Evolutionary conservation across 2,888 invertebrate genomes (phyloP), one percentile per base, ranked within the genome.

Genomic region (Oscheius sp.): DNA sequence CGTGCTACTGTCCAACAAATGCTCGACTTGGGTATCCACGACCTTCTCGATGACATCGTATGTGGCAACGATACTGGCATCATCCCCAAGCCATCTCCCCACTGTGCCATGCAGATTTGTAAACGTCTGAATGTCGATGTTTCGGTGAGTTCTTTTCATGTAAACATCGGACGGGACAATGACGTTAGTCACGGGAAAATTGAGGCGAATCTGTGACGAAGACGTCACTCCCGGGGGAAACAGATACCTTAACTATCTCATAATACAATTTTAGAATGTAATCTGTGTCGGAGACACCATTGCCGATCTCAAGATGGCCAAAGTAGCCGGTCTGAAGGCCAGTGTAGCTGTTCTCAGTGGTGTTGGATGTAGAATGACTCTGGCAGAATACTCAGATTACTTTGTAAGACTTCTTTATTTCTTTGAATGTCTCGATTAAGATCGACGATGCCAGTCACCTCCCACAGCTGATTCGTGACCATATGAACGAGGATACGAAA

Each of bases 281-380:
- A 80, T 86, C 4, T 87, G 88, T 87, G 87, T 88, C 9, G 88
- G 88, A 3, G 88, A 88, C 80, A 88, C 88, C 9, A 82, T 86
- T 51, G 87, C 87, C 14, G 88, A 88, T 72, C 83, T 88, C 72
- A 86, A 86, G 47, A 88, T 88, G 87, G 88, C 87, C 4, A 80
- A 84, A 62, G 84, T 86, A 4, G 88, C 88, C 24, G 86, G 78
- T 12, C 82, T 88, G 8, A 87, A 87, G 5, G 86, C 85, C 74
- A 86, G 84, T 57, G 84, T 88, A 24, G 88, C 87, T 1, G 88
- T 88, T 5, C 80, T 88, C 61, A 87, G 87, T 62, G 88, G 88
- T 2, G 80, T 85, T 41, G 85, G 84, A 20, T 79, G 75, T 22
- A 74, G 76, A 20, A 77, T 81, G 51, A 78, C 83, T n/a, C 71